These are phyloP conservation scores for Eucera pruinosa DNA, from an alignment of 2,888 invertebrate species.

Conservation along the genomic window DNA sequence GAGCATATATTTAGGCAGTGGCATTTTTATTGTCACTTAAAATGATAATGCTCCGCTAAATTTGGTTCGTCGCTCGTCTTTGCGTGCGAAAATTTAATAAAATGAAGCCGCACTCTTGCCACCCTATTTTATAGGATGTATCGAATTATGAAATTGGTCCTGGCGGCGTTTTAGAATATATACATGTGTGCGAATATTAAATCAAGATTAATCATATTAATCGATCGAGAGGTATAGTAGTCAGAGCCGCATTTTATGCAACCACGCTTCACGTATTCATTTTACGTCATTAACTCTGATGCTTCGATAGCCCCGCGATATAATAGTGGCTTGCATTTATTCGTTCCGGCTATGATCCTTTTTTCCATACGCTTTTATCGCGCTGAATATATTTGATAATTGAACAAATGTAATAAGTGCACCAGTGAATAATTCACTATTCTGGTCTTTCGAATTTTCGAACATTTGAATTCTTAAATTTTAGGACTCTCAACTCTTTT, in stretches of 20 bases:
- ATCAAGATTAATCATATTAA: conserved; percentile 65
- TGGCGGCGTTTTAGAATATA: conserved; percentile 49
- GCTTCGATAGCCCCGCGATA: conserved; percentile 1
- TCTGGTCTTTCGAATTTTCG: too few relatives aligned
- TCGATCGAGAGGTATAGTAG: conserved; percentile 44
- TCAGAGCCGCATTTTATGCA: conserved; percentile 42
- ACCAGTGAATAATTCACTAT: too few relatives aligned
- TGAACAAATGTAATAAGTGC: background rate
- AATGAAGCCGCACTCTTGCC: conserved; percentile 52
- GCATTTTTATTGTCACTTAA: conserved; percentile 20
- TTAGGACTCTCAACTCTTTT: too few relatives aligned
- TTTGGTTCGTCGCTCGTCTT: conserved; percentile 39
- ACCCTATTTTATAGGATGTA: conserved; percentile 58
- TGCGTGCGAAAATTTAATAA: conserved; percentile 57
- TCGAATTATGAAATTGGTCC: conserved; percentile 57
- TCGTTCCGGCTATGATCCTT: too few relatives aligned
- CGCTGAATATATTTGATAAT: background rate
- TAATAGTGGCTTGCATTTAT: conserved; percentile 19
- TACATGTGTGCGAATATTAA: conserved; percentile 39
- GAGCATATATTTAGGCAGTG: conserved; percentile 1
- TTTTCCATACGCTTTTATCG: background rate
- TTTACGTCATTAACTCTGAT: conserved; percentile 50
- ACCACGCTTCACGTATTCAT: conserved; percentile 53
- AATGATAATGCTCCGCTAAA: conserved; percentile 56
- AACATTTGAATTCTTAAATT: too few relatives aligned